Base-by-base conservation (phyloP, 1,140 invertebrate genomes). In the Dendroctonus ponderosae region DNA sequence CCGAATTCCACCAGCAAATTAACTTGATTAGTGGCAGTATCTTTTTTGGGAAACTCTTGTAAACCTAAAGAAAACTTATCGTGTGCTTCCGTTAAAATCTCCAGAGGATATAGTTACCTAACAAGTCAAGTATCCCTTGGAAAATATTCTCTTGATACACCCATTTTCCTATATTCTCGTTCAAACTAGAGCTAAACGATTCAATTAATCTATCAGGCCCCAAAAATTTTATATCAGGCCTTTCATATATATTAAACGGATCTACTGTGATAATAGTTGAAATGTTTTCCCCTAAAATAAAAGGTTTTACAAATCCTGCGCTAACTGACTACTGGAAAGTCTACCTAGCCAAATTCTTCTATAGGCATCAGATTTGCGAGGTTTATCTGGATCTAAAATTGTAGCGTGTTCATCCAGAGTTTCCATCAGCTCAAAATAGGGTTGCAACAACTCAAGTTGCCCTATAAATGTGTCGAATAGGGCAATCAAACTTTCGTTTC, bases 371-470 rank as follows among this genome's bases (percentile, higher is more conserved):
- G 65, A 70, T 53, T 70, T 74, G 7, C 65, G 75, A 40, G 79
- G 80, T 37, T 66, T 72, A 60, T 80, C 77, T 8, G 82, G 82
- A 67, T 83, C 81, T 15, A 83, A 58, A 53, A 83, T 74, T 72
- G 78, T 79, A 51, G 78, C 78, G 38, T 73, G 75, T 7, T 38
- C 42, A 71, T 83, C 82, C 26, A 83, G 69, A 56, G 77, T 75
- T 59, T 79, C 79, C 75, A 82, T 73, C 0, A 76, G 42, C 64
- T 82, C 71, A 76, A 82, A 83, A 71, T 81, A 80, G 4, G 75
- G 67, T 68, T 82, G 78, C 56, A 79, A 54, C 7, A 50, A 51
- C 46, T 76, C 74, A 7, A 77, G 49, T 9, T 46, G 37, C 0
- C 15, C 66, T 6, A 72, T 11, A 56, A 73, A 76, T 46, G 66